Conservation (phyloP, 2,888 invertebrate species). For the Acrobasis consociella region DNA sequence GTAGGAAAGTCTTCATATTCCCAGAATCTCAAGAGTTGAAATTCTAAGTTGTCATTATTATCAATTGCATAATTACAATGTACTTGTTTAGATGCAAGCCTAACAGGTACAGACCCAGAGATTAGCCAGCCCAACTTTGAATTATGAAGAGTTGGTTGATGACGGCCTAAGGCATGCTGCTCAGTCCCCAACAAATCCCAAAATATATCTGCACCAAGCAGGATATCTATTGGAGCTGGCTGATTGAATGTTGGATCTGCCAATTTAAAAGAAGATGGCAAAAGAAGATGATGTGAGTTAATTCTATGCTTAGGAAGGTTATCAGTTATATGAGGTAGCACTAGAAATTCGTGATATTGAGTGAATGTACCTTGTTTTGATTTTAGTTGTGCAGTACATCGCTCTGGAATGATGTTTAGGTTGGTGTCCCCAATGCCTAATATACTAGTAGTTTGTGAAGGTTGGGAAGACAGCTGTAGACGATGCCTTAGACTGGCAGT, state of each 20-base stretch:
- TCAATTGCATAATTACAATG: background rate
- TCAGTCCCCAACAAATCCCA: background rate
- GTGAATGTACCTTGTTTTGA: slow-evolving; percentile 1
- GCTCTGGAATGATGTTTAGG: slow-evolving; percentile 2
- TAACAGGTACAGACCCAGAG: background rate
- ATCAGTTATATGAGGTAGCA: background rate
- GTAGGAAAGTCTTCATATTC: background rate
- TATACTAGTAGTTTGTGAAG: background rate
- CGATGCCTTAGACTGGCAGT: background rate
- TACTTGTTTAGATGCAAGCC: background rate
- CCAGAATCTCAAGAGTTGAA: background rate
- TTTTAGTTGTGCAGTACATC: background rate
- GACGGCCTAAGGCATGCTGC: background rate
- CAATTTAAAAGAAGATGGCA: background rate
- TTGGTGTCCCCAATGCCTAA: background rate
- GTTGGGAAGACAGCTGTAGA: background rate
- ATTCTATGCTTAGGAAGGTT: background rate
- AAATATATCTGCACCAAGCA: background rate
- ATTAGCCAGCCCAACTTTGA: background rate
- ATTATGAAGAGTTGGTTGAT: background rate
- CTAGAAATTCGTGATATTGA: background rate
- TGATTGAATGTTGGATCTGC: background rate
- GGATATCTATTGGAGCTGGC: background rate
- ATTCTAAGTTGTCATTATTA: background rate
- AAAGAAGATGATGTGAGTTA: background rate